These are phyloP conservation scores for Euglossa dilemma DNA, from an alignment of 1,140 invertebrate genomes.

Conservation along the genomic window DNA sequence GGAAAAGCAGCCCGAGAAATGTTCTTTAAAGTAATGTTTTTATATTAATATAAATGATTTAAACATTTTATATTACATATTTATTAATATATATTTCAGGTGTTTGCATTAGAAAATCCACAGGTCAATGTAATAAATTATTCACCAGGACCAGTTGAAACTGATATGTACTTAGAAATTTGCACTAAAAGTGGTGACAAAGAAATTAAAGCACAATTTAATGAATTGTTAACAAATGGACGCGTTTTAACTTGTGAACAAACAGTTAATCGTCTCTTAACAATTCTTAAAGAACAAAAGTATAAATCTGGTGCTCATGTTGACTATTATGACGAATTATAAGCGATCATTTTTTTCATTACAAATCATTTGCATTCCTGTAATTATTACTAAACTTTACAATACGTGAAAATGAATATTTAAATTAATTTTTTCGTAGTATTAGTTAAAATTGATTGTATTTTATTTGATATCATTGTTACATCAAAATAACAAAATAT, in stretches of 20 bases:
- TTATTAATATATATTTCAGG: constrained; percentile 65
- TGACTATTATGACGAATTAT: constrained; percentile 90
- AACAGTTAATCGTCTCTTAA: constrained; percentile 89
- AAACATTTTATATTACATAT: background rate
- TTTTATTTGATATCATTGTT: constrained; percentile 7
- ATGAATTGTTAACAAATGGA: constrained; percentile 83
- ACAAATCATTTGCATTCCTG: background rate
- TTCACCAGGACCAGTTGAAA: constrained; percentile 96
- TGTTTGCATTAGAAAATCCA: constrained; percentile 91
- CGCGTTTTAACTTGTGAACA: constrained; percentile 88
- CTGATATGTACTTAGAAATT: constrained; percentile 92
- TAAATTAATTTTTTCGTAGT: background rate
- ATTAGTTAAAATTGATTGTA: background rate
- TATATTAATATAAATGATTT: background rate
- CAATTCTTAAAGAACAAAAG: constrained; percentile 87
- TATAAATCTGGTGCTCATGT: constrained; percentile 93
- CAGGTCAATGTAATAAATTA: constrained; percentile 93
- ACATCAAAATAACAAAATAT: background rate
- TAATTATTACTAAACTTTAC: background rate
- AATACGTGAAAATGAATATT: background rate
- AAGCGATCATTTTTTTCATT: constrained; percentile 24
- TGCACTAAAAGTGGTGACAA: constrained; percentile 84
- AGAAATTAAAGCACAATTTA: constrained; percentile 85
- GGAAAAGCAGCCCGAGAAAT: constrained; percentile 96
- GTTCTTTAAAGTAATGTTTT: constrained; percentile 89